These are phyloP conservation scores for Semicossyphus pulcher DNA, from an alignment of 2,113 vertebrate species.

Conservation along the genomic window DNA sequence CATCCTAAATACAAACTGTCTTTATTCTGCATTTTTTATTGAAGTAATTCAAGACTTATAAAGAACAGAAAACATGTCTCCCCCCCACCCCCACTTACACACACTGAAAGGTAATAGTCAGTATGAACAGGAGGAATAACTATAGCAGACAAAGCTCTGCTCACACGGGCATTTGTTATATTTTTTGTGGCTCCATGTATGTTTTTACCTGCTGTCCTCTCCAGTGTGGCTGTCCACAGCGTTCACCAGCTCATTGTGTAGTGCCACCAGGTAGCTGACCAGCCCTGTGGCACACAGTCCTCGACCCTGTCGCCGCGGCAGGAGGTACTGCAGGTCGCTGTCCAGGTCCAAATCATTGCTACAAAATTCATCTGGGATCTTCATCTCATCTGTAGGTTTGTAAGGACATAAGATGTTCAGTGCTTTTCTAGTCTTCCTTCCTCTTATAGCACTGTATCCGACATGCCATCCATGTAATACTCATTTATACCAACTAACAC, in stretches of 20 bases:
- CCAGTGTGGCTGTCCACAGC: slow-evolving; percentile 71
- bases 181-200: background rate
- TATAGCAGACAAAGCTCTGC: no score
- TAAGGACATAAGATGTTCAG: background rate
- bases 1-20: no score
- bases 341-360: slow-evolving; percentile 77
- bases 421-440: background rate
- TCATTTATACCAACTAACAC: no score
- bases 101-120: no score
- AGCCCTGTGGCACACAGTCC: slow-evolving; percentile 90
- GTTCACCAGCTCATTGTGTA: slow-evolving; percentile 87
- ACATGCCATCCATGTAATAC: no score
- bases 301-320: slow-evolving; percentile 85
- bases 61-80: background rate
- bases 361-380: slow-evolving; percentile 86
- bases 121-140: no score
- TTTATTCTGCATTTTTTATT: background rate
- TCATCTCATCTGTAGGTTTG: slow-evolving; percentile 84
- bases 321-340: slow-evolving; percentile 80
- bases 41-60: background rate
- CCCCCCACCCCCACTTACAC: no score
- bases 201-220: slow-evolving; percentile 79
- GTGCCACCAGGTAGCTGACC: slow-evolving; percentile 86
- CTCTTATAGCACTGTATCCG: background rate
- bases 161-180: no score